These are phyloP conservation scores for Neopelma chrysocephalum DNA, from an alignment of 2,797 vertebrate genomes.

Conservation along the genomic window DNA sequence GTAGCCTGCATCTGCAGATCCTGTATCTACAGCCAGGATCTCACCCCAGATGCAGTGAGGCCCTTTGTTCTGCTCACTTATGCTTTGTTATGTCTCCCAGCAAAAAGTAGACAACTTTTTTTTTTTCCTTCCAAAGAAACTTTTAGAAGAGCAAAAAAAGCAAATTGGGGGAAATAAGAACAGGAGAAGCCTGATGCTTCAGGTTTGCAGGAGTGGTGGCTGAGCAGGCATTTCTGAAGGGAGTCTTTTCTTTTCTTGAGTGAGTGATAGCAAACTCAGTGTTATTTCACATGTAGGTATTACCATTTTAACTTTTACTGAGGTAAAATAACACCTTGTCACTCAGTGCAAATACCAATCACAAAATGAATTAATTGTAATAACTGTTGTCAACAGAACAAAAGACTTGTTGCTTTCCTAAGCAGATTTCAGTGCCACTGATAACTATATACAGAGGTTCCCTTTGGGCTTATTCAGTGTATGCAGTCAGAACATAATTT, in stretches of 20 bases:
- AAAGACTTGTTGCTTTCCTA: slow-evolving; percentile 89
- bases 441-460: slow-evolving; percentile 71
- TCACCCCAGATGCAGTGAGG: neutral
- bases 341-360: slow-evolving; percentile 90
- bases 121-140: neutral
- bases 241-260: slow-evolving; percentile 65
- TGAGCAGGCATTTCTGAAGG: slow-evolving; percentile 65
- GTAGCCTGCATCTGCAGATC: neutral
- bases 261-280: slow-evolving; percentile 75
- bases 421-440: slow-evolving; percentile 80
- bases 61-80: neutral
- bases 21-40: accelerated
- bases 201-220: slow-evolving; percentile 43
- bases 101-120: neutral
- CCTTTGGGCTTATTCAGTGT: slow-evolving; percentile 69
- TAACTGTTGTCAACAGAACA: slow-evolving; percentile 89
- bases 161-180: neutral
- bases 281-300: slow-evolving; percentile 84
- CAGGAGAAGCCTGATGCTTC: neutral
- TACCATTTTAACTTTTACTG: slow-evolving; percentile 87
- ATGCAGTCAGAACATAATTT: slow-evolving; percentile 74
- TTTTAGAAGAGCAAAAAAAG: neutral
- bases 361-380: slow-evolving; percentile 93
- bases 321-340: slow-evolving; percentile 96
- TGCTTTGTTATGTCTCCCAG: neutral